phyloP scores from a whole-genome alignment of 2,888 invertebrate genomes.

The Dasysyrphus tricinctus region DNA sequence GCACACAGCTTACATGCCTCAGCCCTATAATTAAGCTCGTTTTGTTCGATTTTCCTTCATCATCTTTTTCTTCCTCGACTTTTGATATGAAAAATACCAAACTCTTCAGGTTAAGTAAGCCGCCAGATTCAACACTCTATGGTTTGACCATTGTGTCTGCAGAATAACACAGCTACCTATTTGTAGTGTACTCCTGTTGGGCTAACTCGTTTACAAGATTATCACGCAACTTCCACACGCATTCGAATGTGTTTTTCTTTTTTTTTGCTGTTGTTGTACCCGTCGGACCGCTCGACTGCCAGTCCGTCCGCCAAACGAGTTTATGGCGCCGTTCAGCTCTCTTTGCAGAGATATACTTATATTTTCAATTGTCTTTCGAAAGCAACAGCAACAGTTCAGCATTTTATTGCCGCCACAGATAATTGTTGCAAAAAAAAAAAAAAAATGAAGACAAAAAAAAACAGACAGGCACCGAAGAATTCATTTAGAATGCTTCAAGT shows the following conservation, averaged over 20 bases:
- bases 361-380: constrained; percentile 70
- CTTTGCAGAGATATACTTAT: constrained; percentile 50
- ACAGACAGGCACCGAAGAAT: constrained; percentile 5
- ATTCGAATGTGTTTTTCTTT: constrained; percentile 52
- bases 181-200: constrained; percentile 74
- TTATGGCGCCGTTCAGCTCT: constrained; percentile 73
- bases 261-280: background rate
- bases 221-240: constrained; percentile 75
- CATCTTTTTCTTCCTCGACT: constrained; percentile 8
- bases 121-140: constrained; percentile 39
- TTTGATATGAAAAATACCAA: constrained; percentile 27
- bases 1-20: constrained; percentile 57
- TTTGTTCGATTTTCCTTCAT: constrained; percentile 13
- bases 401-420: constrained; percentile 68
- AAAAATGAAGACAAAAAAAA: constrained; percentile 5
- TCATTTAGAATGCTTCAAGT: constrained; percentile 48
- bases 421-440: constrained; percentile 53
- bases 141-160: constrained; percentile 66
- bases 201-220: constrained; percentile 76
- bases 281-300: background rate
- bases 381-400: constrained; percentile 45
- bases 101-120: constrained; percentile 19
- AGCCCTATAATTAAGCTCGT: constrained; percentile 66
- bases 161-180: constrained; percentile 43
- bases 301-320: constrained; percentile 69